phyloP scores from a whole-genome alignment of 2,797 vertebrate species.

The Helarctos malayanus region DNA sequence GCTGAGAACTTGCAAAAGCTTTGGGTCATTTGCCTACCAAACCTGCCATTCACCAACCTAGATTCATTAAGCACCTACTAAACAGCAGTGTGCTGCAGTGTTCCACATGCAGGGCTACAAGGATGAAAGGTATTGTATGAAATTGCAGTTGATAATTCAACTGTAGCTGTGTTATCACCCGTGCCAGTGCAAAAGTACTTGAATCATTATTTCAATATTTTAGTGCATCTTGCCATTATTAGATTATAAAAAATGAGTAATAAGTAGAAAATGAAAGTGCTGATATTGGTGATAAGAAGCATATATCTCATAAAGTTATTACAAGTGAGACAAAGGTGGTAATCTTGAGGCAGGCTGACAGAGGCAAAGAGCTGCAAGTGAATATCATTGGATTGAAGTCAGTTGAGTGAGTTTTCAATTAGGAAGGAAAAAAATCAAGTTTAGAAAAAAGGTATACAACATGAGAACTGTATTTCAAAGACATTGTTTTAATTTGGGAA shows the following conservation, averaged over 20 bases:
- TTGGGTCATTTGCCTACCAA: conserved; percentile 28
- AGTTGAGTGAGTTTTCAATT: conserved; percentile 72
- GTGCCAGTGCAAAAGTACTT: conserved; percentile 31
- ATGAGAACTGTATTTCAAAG: conserved; percentile 64
- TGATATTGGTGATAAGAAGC: conserved; percentile 43
- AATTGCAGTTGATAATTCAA: not conserved
- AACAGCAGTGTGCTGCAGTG: not conserved
- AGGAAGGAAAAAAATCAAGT: conserved; percentile 8
- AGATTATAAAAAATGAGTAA: conserved; percentile 58
- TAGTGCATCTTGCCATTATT: conserved; percentile 49
- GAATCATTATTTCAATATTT: conserved; percentile 73
- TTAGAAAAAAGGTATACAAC: conserved; percentile 49
- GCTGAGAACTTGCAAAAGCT: not conserved
- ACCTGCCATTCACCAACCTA: not conserved
- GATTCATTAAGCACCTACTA: not conserved
- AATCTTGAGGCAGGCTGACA: conserved; percentile 51
- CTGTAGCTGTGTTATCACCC: conserved; percentile 11
- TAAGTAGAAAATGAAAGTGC: conserved; percentile 56
- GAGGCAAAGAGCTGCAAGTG: conserved; percentile 52
- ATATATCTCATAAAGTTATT: conserved; percentile 54
- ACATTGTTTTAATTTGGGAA: conserved; percentile 11
- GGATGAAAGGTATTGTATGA: not conserved
- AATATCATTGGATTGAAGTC: conserved; percentile 62
- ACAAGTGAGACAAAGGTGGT: conserved; percentile 66
- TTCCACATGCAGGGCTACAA: not conserved